These are phyloP conservation scores for Coluber constrictor DNA, from an alignment of 2,797 vertebrate genomes.

Conservation along the genomic window DNA sequence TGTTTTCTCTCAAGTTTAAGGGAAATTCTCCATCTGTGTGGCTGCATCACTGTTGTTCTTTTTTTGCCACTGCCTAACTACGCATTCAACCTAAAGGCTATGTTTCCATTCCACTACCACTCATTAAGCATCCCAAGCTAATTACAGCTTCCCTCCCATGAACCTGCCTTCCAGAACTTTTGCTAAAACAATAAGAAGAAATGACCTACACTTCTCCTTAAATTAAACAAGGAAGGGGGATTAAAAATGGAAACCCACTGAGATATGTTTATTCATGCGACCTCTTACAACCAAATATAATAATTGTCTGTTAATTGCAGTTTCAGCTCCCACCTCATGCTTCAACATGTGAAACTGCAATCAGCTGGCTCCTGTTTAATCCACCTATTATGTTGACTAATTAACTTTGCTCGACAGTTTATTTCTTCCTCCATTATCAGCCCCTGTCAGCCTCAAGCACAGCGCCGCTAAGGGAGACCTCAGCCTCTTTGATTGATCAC, in stretches of 20 bases:
- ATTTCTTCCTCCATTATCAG: constrained; percentile 85
- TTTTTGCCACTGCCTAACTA: neutral
- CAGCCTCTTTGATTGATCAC: constrained; percentile 81
- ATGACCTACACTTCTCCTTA: constrained; percentile 79
- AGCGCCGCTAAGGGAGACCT: constrained; percentile 72
- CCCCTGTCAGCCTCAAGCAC: constrained; percentile 79
- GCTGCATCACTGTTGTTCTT: neutral
- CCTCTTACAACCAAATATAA: constrained; percentile 84
- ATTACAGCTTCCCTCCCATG: constrained; percentile 29
- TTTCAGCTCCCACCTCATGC: constrained; percentile 74
- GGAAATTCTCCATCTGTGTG: neutral
- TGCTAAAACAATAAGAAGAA: constrained; percentile 70
- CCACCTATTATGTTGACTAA: constrained; percentile 86
- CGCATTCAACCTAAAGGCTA: neutral
- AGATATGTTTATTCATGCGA: constrained; percentile 81
- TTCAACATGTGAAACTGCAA: constrained; percentile 77
- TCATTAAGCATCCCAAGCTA: constrained; percentile 18
- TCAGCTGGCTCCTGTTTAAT: constrained; percentile 79
- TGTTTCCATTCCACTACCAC: neutral
- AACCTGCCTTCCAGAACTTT: constrained; percentile 61
- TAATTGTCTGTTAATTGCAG: constrained; percentile 83
- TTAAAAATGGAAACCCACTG: constrained; percentile 75
- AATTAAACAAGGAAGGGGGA: constrained; percentile 67
- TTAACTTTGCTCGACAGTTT: constrained; percentile 82
- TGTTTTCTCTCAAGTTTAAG: neutral